Evolutionary conservation across 2,888 invertebrate genomes (phyloP), one percentile per base, ranked within the genome.

Genomic region (Chaitophorus viminalis): DNA sequence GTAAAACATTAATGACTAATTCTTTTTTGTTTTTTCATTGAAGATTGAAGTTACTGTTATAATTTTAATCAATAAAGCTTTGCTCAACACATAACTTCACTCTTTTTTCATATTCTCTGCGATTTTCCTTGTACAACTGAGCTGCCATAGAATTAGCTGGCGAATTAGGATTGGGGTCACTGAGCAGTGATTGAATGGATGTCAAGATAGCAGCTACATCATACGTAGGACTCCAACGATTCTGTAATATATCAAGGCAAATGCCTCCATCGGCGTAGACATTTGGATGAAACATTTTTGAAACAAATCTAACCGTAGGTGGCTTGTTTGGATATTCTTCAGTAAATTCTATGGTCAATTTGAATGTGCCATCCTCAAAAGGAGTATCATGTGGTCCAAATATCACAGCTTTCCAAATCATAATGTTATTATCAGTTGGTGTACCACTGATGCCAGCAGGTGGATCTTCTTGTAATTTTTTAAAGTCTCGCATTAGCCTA

Each of bases 261-360:
- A 99, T 99, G 90, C 98, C 98, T 91, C 99, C 99, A 93, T 99
- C 99, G 89, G 99, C 99, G 93, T 99, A 99, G 86, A 99, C 99
- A 93, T 99, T 99, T 89, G 99, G 99, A 93, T 99, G 99, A 93
- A 99, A 99, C 99, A 99, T 99, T 95, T 99, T 99, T 91, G 99
- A 99, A 90, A 99, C 97, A 93, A 99, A 99, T 93, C 98, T 94
- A 90, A 99, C 99, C 91, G 98, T 98, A 88, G 99, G 99, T 90
- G 99, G 99, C 93, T 99, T 99, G 93, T 99, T 99, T 89, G 99
- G 99, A 92, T 99, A 99, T 93, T 99, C 99, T 94, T 99, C 99
- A 91, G 99, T 99, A 93, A 99, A 99, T 94, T 99, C 99, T 94
- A 99, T 97, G 90, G 98, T 98, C 91, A 99, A 94, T 93, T 99